A percentile compares a stretch with the other conserved stretches of the same genome.
phyloP scores from a whole-genome alignment of 2,113 vertebrate genomes.

The Neoarius graeffei region DNA sequence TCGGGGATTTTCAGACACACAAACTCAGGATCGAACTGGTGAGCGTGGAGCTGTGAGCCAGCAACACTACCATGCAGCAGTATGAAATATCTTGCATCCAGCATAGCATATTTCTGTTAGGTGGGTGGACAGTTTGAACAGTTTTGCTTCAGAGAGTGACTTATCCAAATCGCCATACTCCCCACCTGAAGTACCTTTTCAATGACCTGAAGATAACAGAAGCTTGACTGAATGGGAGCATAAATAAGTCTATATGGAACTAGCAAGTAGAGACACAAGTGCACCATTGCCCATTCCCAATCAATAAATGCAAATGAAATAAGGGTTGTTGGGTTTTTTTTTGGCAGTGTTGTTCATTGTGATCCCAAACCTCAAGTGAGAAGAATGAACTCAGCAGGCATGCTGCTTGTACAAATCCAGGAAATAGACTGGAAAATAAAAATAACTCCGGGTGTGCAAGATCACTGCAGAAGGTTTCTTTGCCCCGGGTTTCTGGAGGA shows the following conservation, averaged over 20 bases:
- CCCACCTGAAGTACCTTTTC: not conserved
- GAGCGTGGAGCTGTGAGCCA: not conserved
- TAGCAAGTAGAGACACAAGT: not conserved
- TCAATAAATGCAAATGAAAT: not conserved
- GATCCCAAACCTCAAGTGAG: not conserved
- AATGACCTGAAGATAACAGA: not conserved
- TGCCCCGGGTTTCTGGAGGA: not conserved
- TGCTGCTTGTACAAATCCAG: conserved; percentile 1
- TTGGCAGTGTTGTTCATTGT: not conserved
- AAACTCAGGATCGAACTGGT: not conserved
- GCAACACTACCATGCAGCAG: not conserved
- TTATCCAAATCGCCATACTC: not conserved
- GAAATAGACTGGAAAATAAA: not conserved
- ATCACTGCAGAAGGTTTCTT: not conserved
- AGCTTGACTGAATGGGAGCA: not conserved
- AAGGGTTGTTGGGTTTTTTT: not conserved
- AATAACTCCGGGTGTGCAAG: not conserved
- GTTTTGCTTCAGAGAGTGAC: not conserved
- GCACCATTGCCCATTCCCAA: not conserved
- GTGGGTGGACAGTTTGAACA: not conserved
- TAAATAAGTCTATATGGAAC: not conserved
- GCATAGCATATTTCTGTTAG: not conserved
- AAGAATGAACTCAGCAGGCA: not conserved
- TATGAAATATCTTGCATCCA: not conserved
- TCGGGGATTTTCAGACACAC: not conserved